Evolutionary conservation across 2,113 vertebrate species (phyloP).

Genomic region (Chloroceryle aenea): DNA sequence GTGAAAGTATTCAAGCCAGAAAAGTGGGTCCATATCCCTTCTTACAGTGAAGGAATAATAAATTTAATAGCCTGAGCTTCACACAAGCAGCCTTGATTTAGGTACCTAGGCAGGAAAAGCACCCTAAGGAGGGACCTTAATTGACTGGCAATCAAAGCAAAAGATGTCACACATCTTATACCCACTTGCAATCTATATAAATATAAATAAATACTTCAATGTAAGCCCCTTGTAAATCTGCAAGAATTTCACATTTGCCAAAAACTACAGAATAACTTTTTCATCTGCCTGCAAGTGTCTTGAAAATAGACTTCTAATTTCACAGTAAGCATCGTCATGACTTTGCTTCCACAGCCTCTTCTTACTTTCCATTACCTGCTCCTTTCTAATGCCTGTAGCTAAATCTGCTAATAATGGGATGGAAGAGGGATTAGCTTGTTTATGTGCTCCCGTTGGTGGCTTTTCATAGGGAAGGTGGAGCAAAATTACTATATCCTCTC

Average conservation of each 20-base stretch:
- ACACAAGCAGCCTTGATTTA: background rate
- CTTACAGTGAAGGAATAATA: background rate
- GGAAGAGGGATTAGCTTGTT: slow-evolving; percentile 36
- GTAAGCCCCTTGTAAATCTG: background rate
- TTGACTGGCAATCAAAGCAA: background rate
- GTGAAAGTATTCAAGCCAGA: background rate
- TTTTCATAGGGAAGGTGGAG: background rate
- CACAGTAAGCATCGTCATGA: background rate
- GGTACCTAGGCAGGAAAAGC: background rate
- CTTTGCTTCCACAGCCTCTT: background rate
- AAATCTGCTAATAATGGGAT: slow-evolving; percentile 29
- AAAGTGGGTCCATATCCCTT: background rate
- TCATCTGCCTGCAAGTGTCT: background rate
- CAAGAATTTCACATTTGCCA: background rate
- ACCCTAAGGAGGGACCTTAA: background rate
- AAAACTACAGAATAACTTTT: background rate
- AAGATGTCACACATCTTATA: background rate
- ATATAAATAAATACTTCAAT: background rate
- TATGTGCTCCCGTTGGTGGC: background rate
- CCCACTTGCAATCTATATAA: background rate
- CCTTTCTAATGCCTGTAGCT: slow-evolving; percentile 11
- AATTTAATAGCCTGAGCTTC: background rate
- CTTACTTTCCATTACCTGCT: background rate
- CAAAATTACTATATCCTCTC: background rate
- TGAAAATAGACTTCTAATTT: slow-evolving; percentile 3